Base-by-base conservation (phyloP, 2,888 invertebrate genomes). In the Anagyrus pseudococci region DNA sequence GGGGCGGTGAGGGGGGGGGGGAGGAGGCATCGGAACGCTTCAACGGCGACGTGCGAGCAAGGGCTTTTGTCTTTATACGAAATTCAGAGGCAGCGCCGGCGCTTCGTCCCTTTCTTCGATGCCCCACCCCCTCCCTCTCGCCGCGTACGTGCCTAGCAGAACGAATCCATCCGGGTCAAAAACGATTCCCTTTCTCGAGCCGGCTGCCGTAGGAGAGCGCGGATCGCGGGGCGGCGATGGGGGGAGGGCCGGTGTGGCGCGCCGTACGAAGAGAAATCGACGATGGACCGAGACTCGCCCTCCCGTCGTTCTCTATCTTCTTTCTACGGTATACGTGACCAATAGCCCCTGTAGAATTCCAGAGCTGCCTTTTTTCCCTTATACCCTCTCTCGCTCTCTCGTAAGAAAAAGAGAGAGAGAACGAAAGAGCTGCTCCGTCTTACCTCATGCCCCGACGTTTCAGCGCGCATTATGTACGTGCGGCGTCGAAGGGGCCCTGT, bases 41-140 rank as follows among this genome's bases (percentile, higher is more conserved):
- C 22, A 22, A 6, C 20, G 15, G 49, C 15, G 33, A 26, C n/a
- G 29, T 4, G 29, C 10, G 20, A 20, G 22, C 4, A 7, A 4
- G 49, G 33, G 56, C 48, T 60, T 64, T 64, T 64, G 64, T 60
- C 64, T 64, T 60, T 60, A 63, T 63, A 55, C 46, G 50, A 41
- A 58, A 63, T 63, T 63, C 58, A 46, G 29, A 29, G 44, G 25
- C 44, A 53, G 26, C 17, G 17, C 43, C 8, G 10, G 7, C 29
- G 13, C 46, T 29, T n/a, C n/a, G n/a, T n/a, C n/a, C n/a, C n/a
- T n/a, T n/a, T n/a, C n/a, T n/a, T n/a, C n/a, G n/a, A n/a, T n/a
- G n/a, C n/a, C n/a, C n/a, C n/a, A n/a, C n/a, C n/a, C n/a, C n/a
- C n/a, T n/a, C n/a, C n/a, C 33, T 13, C 17, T 4, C 49, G 26